phyloP scores from a whole-genome alignment of 1,140 invertebrate genomes.

The Gerris buenoi region DNA sequence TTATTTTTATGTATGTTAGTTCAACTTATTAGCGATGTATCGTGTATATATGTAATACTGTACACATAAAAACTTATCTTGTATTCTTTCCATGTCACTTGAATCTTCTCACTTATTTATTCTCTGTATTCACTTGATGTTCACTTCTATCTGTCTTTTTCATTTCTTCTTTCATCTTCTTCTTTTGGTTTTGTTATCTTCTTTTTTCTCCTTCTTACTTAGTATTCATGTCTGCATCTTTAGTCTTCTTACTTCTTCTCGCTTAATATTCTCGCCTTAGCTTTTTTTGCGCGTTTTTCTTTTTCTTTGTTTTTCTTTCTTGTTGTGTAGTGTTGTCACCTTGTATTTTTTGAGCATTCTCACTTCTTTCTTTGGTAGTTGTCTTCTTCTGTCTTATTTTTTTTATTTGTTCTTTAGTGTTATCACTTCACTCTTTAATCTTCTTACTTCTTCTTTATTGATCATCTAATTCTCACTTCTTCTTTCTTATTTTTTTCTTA shows the following conservation, averaged over 20 bases:
- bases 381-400: too few relatives aligned
- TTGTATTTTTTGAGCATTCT: background rate
- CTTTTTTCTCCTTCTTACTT: background rate
- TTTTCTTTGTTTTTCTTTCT: background rate
- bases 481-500: background rate
- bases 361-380: too few relatives aligned
- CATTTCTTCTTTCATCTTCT: background rate
- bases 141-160: background rate
- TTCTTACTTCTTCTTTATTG: background rate
- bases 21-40: too few relatives aligned
- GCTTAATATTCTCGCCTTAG: background rate
- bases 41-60: too few relatives aligned
- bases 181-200: too few relatives aligned
- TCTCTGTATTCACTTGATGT: too few relatives aligned
- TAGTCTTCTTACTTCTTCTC: background rate
- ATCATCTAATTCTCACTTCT: background rate
- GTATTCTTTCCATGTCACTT: too few relatives aligned
- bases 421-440: too few relatives aligned
- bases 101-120: too few relatives aligned
- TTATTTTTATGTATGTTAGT: too few relatives aligned
- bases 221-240: background rate
- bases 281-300: background rate
- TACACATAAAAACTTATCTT: too few relatives aligned
- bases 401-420: too few relatives aligned
- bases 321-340: background rate